Conservation (phyloP, 1,140 invertebrate genomes). For the Procambarus virginalis region DNA sequence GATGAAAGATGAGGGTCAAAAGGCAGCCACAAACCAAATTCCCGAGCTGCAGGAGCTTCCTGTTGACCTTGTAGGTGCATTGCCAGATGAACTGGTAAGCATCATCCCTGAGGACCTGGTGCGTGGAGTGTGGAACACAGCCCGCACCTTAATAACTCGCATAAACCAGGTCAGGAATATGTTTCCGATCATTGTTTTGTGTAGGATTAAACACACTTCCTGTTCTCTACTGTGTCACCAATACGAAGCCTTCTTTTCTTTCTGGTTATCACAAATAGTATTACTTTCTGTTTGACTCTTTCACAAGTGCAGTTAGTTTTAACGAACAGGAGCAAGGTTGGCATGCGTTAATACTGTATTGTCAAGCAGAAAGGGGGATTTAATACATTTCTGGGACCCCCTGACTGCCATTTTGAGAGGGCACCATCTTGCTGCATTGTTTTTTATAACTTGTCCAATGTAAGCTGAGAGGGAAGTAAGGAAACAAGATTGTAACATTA, state of each 20-base stretch:
- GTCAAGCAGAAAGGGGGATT: too few species aligned
- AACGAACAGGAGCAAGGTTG: too few species aligned
- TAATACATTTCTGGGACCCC: too few species aligned
- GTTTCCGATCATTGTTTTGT: neutral
- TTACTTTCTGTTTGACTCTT: neutral
- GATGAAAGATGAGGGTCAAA: neutral
- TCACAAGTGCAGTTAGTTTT: too few species aligned
- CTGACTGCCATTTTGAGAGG: too few species aligned
- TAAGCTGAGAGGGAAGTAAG: too few species aligned
- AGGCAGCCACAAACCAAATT: neutral
- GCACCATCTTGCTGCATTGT: too few species aligned
- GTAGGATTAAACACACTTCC: neutral
- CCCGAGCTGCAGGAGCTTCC: neutral
- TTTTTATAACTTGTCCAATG: too few species aligned
- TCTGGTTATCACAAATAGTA: neutral
- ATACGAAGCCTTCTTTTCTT: neutral
- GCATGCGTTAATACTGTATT: too few species aligned
- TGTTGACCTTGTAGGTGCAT: slow-evolving; percentile 32
- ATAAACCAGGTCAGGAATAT: slow-evolving; percentile 53
- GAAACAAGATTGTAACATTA: too few species aligned
- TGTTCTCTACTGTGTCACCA: neutral
- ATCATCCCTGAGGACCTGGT: slow-evolving; percentile 62
- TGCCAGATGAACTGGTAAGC: slow-evolving; percentile 60
- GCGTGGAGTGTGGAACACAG: slow-evolving; percentile 60
- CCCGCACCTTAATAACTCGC: slow-evolving; percentile 56